phyloP scores from a whole-genome alignment of 2,888 invertebrate species.

The Elgonia sp. region DNA sequence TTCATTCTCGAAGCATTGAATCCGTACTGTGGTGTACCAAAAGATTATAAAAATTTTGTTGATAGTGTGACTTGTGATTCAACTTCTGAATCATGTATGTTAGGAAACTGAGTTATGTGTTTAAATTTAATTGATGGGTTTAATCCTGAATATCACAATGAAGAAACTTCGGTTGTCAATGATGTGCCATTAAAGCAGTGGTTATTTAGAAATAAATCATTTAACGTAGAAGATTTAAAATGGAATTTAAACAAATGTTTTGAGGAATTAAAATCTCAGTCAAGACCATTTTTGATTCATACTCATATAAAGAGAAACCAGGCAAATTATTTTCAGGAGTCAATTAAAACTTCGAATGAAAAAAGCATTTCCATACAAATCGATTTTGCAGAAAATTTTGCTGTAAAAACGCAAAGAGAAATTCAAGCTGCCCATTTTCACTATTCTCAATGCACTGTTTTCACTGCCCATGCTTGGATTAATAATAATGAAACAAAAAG shows the following conservation, averaged over 20 bases:
- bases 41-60: not conserved
- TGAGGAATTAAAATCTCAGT: not conserved
- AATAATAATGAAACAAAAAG: slow-evolving; percentile 14
- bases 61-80: not conserved
- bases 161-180: not conserved
- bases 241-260: not conserved
- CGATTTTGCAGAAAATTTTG: not conserved
- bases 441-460: slow-evolving; percentile 14
- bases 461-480: slow-evolving; percentile 33
- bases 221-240: not conserved
- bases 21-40: not conserved
- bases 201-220: not conserved
- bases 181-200: not conserved
- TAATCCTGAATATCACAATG: not conserved
- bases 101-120: not conserved
- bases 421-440: not conserved
- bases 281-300: not conserved
- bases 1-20: not conserved
- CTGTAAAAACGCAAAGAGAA: not conserved
- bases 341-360: not conserved
- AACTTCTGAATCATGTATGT: not conserved
- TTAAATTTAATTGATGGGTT: not conserved
- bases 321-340: not conserved
- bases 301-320: not conserved
- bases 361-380: not conserved